Base-by-base conservation (phyloP, 2,113 vertebrate species). In the Dicerorhinus sumatrensis region DNA sequence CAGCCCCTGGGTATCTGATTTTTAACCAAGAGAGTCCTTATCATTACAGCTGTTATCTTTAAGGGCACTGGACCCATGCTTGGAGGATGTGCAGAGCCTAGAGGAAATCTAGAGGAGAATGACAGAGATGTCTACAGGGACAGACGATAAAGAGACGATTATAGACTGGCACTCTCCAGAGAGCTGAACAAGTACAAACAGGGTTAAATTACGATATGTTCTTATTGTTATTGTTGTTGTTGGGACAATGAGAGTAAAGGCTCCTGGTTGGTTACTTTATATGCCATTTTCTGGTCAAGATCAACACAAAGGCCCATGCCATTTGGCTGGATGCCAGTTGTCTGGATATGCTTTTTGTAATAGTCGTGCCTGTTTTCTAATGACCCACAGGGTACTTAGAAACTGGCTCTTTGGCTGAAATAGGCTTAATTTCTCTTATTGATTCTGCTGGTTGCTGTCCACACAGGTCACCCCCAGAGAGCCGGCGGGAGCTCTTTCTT, bases 401-500 rank as follows among this genome's bases (percentile, higher is more conserved):
- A 69, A 69, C 56, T 65, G 94, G 33, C 76, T 93, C 2, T 81
- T 79, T 76, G 84, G 65, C 77, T 79, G 87, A 93, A 93, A 65
- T 56, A 91, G 77, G 58, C 84, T 96, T 98, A 96, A 96, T 95
- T 88, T 97, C 73, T 90, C 51, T 39, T 85, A 96, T 94, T 87
- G 95, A 96, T 96, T 95, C 81, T 96, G 36, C 62, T 75, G 65
- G 60, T 89, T 85, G 56, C 81, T 85, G 42, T 91, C 84, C 51
- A 81, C 75, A 27, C 18, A 46, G 76, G 62, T 94, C 75, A 70
- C 69, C 60, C 75, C 88, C 56, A 89, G 96, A 85, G 96, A 96
- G 67, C 80, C 79, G 87, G 67, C 60, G 76, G 75, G 70, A 90
- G 29, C 70, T 67, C 25, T 58, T 76, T 84, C 92, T 84, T 94